Base-by-base conservation (phyloP, 2,888 invertebrate genomes). In the Drosophila ustulata region DNA sequence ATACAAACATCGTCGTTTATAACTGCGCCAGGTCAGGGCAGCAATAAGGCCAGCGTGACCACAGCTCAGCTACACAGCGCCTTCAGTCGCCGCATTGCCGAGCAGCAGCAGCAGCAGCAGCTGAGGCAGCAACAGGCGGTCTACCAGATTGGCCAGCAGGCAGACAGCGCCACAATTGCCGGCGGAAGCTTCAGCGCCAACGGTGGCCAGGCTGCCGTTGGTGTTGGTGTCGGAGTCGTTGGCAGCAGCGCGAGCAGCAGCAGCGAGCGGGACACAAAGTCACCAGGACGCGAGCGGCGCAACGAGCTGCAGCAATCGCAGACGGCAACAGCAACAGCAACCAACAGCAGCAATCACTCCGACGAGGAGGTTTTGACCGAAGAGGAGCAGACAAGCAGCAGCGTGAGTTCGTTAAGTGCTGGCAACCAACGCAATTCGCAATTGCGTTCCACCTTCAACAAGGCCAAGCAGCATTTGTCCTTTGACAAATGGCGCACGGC, bases 361-460 rank as follows among this genome's bases (percentile, higher is more conserved):
- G 95, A 95, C 86, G 95, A 95, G 88, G 95, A 95, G 94, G 94
- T 92, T 94, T 94, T 92, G 92, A 82, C 80, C 79, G 90, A 90
- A 64, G 90, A 91, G 85, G 90, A 91, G 71, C 86, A 89, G 56
- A 88, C 73, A 71, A 74, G 86, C 89, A 84, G 81, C 83, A 92
- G 87, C 86, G 89, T 91, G 84, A 90, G 90, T 72, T 91, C 91
- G 11, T 78, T 91, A 71, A 88, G 86, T 53, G 83, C 89, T 79
- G 84, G 87, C 56, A 92, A 92, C 65, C 94, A 93, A 93, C 96
- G 95, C 92, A 96, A 95, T 92, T 96, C 96, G 64, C 96, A 96
- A 93, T 93, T 96, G 90, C 95, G 96, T 86, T 96, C 95, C 90
- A 96, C 96, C 86, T 94, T 96, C 91, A 96, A 95, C 93, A 96